A percentile compares a stretch with the other conserved stretches of the same genome.
Conservation (phyloP, 1,140 invertebrate species). For the Oreohelix idahoensis region DNA sequence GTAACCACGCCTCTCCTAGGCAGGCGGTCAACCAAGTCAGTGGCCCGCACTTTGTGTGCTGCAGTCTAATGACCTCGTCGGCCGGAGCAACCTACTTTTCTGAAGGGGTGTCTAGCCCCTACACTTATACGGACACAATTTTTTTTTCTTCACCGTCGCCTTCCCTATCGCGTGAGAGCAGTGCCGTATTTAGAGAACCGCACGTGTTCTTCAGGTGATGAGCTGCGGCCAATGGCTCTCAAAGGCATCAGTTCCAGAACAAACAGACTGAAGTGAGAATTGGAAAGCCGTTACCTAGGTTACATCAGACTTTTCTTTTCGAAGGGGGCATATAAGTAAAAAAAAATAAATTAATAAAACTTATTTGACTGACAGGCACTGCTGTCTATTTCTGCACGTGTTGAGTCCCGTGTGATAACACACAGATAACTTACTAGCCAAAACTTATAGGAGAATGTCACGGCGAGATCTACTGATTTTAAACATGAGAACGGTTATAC, state of each 20-base stretch:
- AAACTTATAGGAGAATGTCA: too few relatives aligned
- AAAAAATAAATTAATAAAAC: background rate
- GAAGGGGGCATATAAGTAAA: background rate
- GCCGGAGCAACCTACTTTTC: slow-evolving; percentile 60
- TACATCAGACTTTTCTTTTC: background rate
- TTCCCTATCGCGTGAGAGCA: slow-evolving; percentile 27
- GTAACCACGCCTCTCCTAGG: slow-evolving; percentile 56
- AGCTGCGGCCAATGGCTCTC: slow-evolving; percentile 32
- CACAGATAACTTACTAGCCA: too few relatives aligned
- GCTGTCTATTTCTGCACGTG: too few relatives aligned
- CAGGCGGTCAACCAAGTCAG: slow-evolving; percentile 64
- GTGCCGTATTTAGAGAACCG: slow-evolving; percentile 16
- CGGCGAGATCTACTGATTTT: too few relatives aligned
- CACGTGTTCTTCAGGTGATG: slow-evolving; percentile 38
- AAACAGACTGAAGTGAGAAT: background rate
- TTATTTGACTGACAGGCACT: background rate
- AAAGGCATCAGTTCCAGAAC: slow-evolving; percentile 26
- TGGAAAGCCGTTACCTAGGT: slow-evolving; percentile 21
- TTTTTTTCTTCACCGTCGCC: background rate
- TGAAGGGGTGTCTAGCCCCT: slow-evolving; percentile 55
- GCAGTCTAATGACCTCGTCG: slow-evolving; percentile 62
- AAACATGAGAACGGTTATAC: too few relatives aligned
- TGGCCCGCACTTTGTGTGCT: slow-evolving; percentile 60
- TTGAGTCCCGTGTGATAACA: too few relatives aligned
- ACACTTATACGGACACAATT: slow-evolving; percentile 15